phyloP scores from a whole-genome alignment of 2,113 vertebrate species.

The Tamias sibiricus region DNA sequence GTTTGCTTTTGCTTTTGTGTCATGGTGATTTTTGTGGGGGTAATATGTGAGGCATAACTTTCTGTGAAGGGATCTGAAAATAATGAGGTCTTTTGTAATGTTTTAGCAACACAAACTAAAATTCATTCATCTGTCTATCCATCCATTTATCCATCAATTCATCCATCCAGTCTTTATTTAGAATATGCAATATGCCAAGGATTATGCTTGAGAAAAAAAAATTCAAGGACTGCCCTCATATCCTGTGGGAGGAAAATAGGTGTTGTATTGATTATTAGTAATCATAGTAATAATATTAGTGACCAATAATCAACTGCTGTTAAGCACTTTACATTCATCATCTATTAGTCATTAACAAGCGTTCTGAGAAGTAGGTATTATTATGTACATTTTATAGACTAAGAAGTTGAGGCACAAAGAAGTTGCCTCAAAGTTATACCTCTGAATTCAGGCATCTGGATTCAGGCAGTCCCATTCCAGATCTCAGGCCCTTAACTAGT shows the following conservation, averaged over 20 bases:
- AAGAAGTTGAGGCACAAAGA: background rate
- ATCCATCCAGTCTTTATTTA: background rate
- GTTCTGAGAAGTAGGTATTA: background rate
- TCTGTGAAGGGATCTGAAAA: slow-evolving; percentile 18
- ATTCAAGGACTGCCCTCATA: background rate
- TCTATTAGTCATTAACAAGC: slow-evolving; percentile 16
- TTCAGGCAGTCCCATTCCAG: background rate
- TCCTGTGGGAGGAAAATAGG: background rate
- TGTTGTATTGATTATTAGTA: background rate
- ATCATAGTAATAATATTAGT: background rate
- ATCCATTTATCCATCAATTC: background rate
- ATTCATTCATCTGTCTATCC: background rate
- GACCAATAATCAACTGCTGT: background rate
- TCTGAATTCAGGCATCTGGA: background rate
- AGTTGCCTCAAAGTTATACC: background rate
- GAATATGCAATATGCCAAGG: background rate
- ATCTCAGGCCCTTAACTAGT: background rate
- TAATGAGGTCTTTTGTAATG: background rate
- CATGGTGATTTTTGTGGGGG: background rate
- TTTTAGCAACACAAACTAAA: background rate
- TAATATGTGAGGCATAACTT: background rate
- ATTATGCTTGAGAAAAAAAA: background rate
- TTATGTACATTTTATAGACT: background rate
- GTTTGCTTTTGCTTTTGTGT: background rate
- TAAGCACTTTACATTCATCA: background rate